Evolutionary conservation across 2,797 vertebrate species (phyloP), one percentile per base, ranked within the genome.

Genomic region (Mormyrus proboscirostris): DNA sequence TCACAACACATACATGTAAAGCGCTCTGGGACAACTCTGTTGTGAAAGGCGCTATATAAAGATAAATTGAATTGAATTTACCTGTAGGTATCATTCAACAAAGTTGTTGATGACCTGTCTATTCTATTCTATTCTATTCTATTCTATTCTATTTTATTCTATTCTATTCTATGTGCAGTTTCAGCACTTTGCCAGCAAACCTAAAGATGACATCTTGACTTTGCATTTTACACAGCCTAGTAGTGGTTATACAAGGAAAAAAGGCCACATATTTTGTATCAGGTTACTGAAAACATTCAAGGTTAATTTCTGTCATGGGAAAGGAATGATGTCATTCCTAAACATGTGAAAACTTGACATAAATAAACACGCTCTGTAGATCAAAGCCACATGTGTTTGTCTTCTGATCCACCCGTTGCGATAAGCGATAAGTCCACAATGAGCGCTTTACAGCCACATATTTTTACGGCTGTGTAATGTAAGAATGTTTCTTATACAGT

Each of bases 301-400:
- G 82, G 79, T 83, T 85, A 89, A 85, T 89, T 55, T 87, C 33
- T 38, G 50, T 44, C 84, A 55, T 90, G 89, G 90, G 89, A 89
- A 92, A 93, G 92, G 91, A 91, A 93, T 93, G 92, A 93, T 92
- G 93, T 95, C 94, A 94, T 95, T 93, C 93, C 90, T 91, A 94
- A 94, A 95, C 93, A 94, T 47, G 92, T 91, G 4, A 6, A 93
- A 91, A 90, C 91, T 90, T 92, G 94, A 94, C 93, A 93, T 93
- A 93, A 94, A 94, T 92, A 95, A 95, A 95, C 94, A 94, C 0
- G 73, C 89, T 29, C 88, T 90, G 90, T 91, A 93, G 93, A 94
- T 95, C 93, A 94, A 95, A 95, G 92, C 55, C 51, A 73, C 47
- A 33, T 86, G 19, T 82, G 47, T 90, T 88, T 91, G 91, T 93